Conservation (phyloP, 2,113 vertebrate genomes). For the Sisor rabdophorus region DNA sequence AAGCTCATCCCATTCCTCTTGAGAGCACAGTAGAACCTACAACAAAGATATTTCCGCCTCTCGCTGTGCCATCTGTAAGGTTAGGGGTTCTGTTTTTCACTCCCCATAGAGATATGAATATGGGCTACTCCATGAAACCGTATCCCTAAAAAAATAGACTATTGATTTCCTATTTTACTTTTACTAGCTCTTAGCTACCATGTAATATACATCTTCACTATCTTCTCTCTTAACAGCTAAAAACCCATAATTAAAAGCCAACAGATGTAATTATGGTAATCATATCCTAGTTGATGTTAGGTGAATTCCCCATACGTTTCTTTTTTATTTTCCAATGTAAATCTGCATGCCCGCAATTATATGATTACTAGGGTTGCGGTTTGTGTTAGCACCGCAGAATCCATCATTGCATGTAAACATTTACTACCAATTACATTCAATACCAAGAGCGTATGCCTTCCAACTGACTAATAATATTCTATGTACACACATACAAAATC, state of each 20-base stretch:
- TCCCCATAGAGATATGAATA: conserved; percentile 32
- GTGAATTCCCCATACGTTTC: background rate
- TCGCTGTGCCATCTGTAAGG: conserved; percentile 19
- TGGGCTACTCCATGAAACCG: conserved; percentile 18
- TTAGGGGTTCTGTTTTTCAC: conserved; percentile 19
- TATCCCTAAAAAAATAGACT: conserved; percentile 1
- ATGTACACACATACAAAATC: conserved; percentile 44
- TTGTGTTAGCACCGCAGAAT: conserved; percentile 16
- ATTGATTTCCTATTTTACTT: conserved; percentile 26
- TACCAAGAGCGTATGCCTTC: conserved; percentile 28
- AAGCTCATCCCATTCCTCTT: conserved; percentile 41
- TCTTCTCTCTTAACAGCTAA: conserved; percentile 17
- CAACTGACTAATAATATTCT: conserved; percentile 43
- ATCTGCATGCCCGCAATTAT: conserved; percentile 21
- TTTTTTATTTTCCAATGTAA: background rate
- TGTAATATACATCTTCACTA: conserved; percentile 13
- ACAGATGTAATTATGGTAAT: conserved; percentile 43
- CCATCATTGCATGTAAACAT: conserved; percentile 30
- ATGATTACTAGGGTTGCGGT: conserved; percentile 21
- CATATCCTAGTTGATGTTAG: background rate
- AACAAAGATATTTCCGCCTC: conserved; percentile 38
- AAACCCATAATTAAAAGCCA: conserved; percentile 35
- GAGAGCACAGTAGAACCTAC: conserved; percentile 26
- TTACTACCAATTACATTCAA: conserved; percentile 42
- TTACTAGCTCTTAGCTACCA: conserved; percentile 15